phyloP scores from a whole-genome alignment of 2,888 invertebrate genomes.

The Chymomyza caudatula region DNA sequence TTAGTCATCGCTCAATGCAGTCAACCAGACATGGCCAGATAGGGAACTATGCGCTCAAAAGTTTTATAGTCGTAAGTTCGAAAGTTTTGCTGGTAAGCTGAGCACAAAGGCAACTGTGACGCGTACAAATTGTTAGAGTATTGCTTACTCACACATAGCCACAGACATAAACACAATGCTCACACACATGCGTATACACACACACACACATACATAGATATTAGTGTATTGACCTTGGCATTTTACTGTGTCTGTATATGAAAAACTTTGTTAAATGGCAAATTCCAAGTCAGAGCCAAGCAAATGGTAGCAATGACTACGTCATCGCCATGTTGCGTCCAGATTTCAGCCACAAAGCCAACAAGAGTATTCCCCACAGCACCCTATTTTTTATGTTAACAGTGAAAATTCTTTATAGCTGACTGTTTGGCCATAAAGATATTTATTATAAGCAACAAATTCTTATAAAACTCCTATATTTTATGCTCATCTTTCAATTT shows the following conservation, averaged over 20 bases:
- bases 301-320: background rate
- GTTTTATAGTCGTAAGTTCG: background rate
- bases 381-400: background rate
- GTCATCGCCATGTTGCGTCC: background rate
- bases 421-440: background rate
- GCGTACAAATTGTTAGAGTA: slow-evolving; percentile 19
- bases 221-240: background rate
- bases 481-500: background rate
- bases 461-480: background rate
- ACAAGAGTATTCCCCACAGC: background rate
- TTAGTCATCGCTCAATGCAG: slow-evolving; percentile 41
- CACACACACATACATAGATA: background rate
- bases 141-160: background rate
- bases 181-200: background rate
- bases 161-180: background rate
- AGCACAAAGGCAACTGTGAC: slow-evolving; percentile 27
- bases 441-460: background rate
- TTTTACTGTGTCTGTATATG: background rate
- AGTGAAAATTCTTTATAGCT: background rate
- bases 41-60: background rate
- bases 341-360: background rate
- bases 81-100: background rate
- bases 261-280: slow-evolving; percentile 8
- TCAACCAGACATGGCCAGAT: background rate
- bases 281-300: background rate